Percentiles rank a stretch among this genome's conserved stretches.
phyloP scores from a whole-genome alignment of 35 echinoderm and acorn worm species.

The Apostichopus japonicus region DNA sequence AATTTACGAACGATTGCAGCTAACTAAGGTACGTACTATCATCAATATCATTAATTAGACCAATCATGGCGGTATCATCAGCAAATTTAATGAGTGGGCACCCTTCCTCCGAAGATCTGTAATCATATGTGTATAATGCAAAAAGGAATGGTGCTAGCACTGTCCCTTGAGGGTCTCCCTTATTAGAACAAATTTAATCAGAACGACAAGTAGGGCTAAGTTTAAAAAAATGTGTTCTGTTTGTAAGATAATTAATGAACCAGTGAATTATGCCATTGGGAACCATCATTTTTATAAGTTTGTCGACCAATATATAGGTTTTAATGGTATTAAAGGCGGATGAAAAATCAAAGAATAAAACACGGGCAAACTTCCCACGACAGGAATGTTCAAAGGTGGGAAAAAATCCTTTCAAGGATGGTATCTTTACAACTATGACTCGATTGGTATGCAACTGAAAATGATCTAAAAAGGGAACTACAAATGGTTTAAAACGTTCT shows the following conservation, averaged over 20 bases:
- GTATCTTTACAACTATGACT: no score
- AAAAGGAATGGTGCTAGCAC: neutral
- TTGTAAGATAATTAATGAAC: neutral
- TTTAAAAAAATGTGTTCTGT: neutral
- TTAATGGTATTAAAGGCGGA: constrained; percentile 57
- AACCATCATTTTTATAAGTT: neutral
- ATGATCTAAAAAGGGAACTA: no score
- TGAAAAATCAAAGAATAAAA: constrained; percentile 20
- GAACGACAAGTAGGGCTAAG: neutral
- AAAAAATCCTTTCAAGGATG: no score
- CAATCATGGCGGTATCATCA: constrained; percentile 60
- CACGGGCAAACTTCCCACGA: no score
- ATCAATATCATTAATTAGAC: constrained; percentile 47
- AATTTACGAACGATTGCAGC: constrained; percentile 45
- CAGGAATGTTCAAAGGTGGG: no score
- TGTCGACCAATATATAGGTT: constrained; percentile 9
- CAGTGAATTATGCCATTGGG: neutral
- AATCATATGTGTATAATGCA: constrained; percentile 68
- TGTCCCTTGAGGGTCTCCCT: constrained; percentile 57
- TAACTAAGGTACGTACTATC: constrained; percentile 18
- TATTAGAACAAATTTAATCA: neutral
- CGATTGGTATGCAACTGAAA: no score
- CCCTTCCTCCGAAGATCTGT: constrained; percentile 1
- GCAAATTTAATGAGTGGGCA: constrained; percentile 70
- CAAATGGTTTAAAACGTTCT: no score